Evolutionary conservation across 2,797 vertebrate genomes (phyloP), one percentile per base, ranked within the genome.

Genomic region (Oreochromis mossambicus): DNA sequence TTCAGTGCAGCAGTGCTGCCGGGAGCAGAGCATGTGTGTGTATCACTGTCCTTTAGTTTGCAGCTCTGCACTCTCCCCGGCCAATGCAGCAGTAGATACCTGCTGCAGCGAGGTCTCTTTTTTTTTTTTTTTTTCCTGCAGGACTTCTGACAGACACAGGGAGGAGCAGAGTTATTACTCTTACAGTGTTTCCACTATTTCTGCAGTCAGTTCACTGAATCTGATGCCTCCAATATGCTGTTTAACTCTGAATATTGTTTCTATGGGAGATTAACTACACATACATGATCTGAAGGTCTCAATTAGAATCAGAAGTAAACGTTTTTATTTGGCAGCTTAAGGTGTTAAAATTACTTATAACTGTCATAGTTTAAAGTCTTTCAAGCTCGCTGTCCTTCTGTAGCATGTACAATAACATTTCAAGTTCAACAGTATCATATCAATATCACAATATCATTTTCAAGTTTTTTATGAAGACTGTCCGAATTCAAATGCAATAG

Each of bases 71-170:
- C 77, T 79, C 41, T 87, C 76, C 51, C 51, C 3, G 6, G 82
- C 80, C 85, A 87, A 83, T 92, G 92, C 91, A 91, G 91, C 89
- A 93, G 86, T 41, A 79, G 86, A 78, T 85, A 87, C 86, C 87
- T 92, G 91, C 89, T 89, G 85, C 73, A 81, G 36, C 81, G 19
- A 29, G 19, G 15, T 61, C 34, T 46, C 54, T 29, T n/a, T 10
- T 38, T 36, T 24, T 24, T 24, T 24, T 24, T 24, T 13, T 52
- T 3, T 84, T 51, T 86, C 79, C 82, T 79, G 11, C 79, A 58
- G 68, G 77, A 70, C 82, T 78, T 77, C 70, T 80, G 77, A 82
- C 61, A 80, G 83, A 87, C 78, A 54, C 12, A 1, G 61, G 80
- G 79, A 86, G 75, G 55, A 84, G 83, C 75, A 56, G 29, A 80